A percentile compares a stretch with the other conserved stretches of the same genome.
These are phyloP conservation scores for Danio choprae DNA, from an alignment of 2,797 vertebrate species.

Conservation along the genomic window DNA sequence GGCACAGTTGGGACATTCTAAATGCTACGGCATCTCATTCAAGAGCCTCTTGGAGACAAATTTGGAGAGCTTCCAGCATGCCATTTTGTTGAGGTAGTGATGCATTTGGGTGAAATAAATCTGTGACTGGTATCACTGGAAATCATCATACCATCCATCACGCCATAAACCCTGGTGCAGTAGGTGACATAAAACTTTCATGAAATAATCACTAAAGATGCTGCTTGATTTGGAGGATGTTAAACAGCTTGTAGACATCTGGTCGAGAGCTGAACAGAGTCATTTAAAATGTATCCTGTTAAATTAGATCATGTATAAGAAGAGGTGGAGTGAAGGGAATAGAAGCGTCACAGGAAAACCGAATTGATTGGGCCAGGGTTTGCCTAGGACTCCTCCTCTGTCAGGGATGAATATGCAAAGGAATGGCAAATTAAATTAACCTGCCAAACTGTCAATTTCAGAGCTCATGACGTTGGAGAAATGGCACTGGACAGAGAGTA, in stretches of 20 bases:
- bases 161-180: slow-evolving; percentile 90
- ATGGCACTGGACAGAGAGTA: slow-evolving; percentile 83
- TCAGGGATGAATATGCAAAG: slow-evolving; percentile 98
- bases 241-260: slow-evolving; percentile 99
- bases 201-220: slow-evolving; percentile 97
- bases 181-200: slow-evolving; percentile 95
- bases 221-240: slow-evolving; percentile 98
- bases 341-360: slow-evolving; percentile 92
- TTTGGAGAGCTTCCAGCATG: slow-evolving; percentile 43
- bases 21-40: slow-evolving; percentile 19
- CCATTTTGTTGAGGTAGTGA: slow-evolving; percentile 20
- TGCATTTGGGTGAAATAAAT: slow-evolving; percentile 50
- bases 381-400: slow-evolving; percentile 93
- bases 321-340: slow-evolving; percentile 71
- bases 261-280: slow-evolving; percentile 94
- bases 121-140: slow-evolving; percentile 61
- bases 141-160: slow-evolving; percentile 83
- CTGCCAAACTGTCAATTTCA: slow-evolving; percentile 99
- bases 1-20: neutral
- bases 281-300: slow-evolving; percentile 98
- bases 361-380: slow-evolving; percentile 85
- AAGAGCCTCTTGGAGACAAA: slow-evolving; percentile 40
- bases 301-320: slow-evolving; percentile 82
- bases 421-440: slow-evolving; percentile 99
- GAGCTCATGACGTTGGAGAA: slow-evolving; percentile 94